phyloP scores from a whole-genome alignment of 2,797 vertebrate species.

The Halcyon smyrnensis region DNA sequence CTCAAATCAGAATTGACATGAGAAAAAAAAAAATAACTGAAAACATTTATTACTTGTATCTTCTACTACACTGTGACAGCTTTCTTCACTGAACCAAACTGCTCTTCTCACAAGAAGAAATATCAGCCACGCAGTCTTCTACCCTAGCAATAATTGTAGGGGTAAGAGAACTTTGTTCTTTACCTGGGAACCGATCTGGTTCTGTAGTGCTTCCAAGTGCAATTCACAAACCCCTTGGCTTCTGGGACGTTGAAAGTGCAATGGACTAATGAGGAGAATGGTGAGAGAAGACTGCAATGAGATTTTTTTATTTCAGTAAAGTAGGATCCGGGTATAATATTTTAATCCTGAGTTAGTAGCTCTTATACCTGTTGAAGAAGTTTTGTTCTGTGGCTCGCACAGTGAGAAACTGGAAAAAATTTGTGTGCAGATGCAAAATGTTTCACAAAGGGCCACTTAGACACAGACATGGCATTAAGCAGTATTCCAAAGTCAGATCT shows the following conservation, averaged over 20 bases:
- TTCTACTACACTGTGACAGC: background rate
- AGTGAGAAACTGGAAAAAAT: background rate
- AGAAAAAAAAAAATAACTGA: background rate
- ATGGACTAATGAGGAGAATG: background rate
- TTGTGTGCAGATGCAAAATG: background rate
- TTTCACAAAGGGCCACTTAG: constrained; percentile 9
- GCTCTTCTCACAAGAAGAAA: background rate
- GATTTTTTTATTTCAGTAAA: background rate
- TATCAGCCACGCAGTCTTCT: background rate
- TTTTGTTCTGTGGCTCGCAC: background rate
- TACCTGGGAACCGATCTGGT: background rate
- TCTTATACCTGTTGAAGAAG: background rate
- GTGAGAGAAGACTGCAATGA: background rate
- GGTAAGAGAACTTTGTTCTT: background rate
- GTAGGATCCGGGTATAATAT: background rate
- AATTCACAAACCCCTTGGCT: background rate
- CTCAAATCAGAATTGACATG: background rate
- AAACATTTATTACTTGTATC: background rate
- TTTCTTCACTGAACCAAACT: background rate
- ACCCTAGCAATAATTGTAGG: background rate
- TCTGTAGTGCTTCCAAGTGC: background rate
- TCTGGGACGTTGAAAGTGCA: background rate
- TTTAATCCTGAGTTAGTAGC: background rate
- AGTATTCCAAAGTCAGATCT: background rate
- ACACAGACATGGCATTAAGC: background rate